Evolutionary conservation across 1,140 invertebrate species (phyloP).

Genomic region (Calephelis nemesis): DNA sequence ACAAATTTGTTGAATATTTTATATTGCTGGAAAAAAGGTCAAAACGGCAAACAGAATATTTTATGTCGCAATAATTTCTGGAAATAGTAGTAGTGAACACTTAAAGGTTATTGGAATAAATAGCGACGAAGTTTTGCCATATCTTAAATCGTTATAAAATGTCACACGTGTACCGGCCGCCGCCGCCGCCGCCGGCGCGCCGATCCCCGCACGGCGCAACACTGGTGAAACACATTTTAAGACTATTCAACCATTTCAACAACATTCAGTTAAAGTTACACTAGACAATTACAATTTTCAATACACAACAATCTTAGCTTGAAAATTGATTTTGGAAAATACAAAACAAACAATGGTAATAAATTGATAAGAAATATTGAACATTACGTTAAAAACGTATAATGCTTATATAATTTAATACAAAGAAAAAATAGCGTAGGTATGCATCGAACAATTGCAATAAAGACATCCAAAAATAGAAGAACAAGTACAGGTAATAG

Average conservation of each 20-base stretch:
- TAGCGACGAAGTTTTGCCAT: conserved; percentile 12
- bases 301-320: neutral
- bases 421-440: no score
- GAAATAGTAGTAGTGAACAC: conserved; percentile 1
- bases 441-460: no score
- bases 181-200: no score
- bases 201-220: neutral
- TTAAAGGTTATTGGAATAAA: conserved; percentile 19
- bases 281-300: neutral
- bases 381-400: no score
- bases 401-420: no score
- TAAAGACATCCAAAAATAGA: no score
- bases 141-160: conserved; percentile 20
- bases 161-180: conserved; percentile 13
- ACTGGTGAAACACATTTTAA: neutral
- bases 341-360: no score
- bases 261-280: conserved; percentile 6
- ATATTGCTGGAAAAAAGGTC: no score
- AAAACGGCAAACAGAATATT: neutral
- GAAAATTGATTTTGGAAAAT: no score
- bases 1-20: neutral
- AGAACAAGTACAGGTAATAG: no score
- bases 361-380: no score
- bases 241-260: conserved; percentile 3
- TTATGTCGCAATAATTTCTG: conserved; percentile 13